Percentiles rank a stretch among this genome's conserved stretches.
Evolutionary conservation across 2,888 invertebrate species (phyloP).

Genomic region (Apotomis turbidana): DNA sequence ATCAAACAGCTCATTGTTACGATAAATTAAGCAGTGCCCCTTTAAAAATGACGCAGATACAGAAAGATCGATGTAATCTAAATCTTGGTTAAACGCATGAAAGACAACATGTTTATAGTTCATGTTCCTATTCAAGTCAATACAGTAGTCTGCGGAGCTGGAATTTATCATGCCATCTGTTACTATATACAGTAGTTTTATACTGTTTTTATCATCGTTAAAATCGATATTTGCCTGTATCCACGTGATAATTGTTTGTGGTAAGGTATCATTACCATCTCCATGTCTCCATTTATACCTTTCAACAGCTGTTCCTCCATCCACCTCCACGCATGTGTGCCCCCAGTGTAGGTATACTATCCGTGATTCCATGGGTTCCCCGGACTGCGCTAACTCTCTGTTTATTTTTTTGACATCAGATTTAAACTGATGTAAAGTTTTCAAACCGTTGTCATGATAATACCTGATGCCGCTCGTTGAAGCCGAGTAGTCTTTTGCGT

Average conservation of each 20-base stretch:
- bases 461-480: constrained; percentile 43
- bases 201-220: constrained; percentile 43
- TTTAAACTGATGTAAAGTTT: constrained; percentile 49
- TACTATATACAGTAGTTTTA: constrained; percentile 53
- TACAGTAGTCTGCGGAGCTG: constrained; percentile 39
- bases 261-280: constrained; percentile 40
- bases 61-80: constrained; percentile 47
- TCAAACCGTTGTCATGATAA: constrained; percentile 50
- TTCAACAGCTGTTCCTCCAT: constrained; percentile 45
- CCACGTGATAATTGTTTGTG: constrained; percentile 45
- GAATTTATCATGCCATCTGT: constrained; percentile 51
- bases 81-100: constrained; percentile 47
- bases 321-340: constrained; percentile 47
- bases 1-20: constrained; percentile 50
- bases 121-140: constrained; percentile 48
- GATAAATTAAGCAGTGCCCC: constrained; percentile 49
- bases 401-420: constrained; percentile 47
- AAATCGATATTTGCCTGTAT: constrained; percentile 42
- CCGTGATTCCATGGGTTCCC: constrained; percentile 45
- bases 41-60: constrained; percentile 52
- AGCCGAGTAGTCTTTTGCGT: constrained; percentile 32
- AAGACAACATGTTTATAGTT: constrained; percentile 53
- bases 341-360: constrained; percentile 56
- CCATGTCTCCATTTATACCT: constrained; percentile 24
- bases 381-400: constrained; percentile 40